phyloP scores from a whole-genome alignment of 1,140 invertebrate genomes.

The Bombus affinis region DNA sequence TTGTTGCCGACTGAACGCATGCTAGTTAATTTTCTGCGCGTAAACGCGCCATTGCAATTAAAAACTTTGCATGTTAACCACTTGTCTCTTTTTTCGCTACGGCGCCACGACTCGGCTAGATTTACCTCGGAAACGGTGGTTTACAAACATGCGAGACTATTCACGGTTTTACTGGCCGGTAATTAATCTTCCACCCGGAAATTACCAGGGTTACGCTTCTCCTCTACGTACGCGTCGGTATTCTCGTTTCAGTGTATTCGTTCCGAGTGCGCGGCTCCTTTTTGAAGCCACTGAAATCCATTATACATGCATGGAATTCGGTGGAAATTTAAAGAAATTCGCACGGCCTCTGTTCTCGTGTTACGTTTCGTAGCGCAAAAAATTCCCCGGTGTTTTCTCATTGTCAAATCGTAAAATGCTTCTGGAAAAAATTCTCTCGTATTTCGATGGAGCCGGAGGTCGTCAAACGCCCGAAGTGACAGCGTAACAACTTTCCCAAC shows the following conservation, averaged over 20 bases:
- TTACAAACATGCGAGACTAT: slow-evolving; percentile 55
- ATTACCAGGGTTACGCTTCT: slow-evolving; percentile 53
- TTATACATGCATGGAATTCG: not conserved
- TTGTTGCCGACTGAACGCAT: not conserved
- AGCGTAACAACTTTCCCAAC: not conserved
- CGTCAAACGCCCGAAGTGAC: too few relatives aligned
- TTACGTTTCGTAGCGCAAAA: not conserved
- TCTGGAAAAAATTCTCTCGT: not conserved
- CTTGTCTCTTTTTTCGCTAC: not conserved
- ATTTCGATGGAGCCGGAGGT: not conserved
- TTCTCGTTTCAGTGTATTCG: slow-evolving; percentile 28
- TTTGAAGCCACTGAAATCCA: not conserved
- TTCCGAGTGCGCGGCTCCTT: slow-evolving; percentile 22
- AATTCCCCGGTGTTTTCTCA: not conserved
- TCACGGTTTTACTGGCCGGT: slow-evolving; percentile 47
- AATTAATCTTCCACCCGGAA: slow-evolving; percentile 65
- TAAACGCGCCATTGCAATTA: not conserved
- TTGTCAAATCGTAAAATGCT: not conserved
- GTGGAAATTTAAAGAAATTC: not conserved
- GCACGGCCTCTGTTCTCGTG: not conserved
- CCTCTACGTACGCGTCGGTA: slow-evolving; percentile 40
- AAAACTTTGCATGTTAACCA: slow-evolving; percentile 9
- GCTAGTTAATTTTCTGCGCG: slow-evolving; percentile 3
- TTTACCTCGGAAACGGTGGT: slow-evolving; percentile 29
- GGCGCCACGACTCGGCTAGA: slow-evolving; percentile 2